phyloP scores from a whole-genome alignment of 2,113 vertebrate species.

The Oreotrochilus melanogaster region DNA sequence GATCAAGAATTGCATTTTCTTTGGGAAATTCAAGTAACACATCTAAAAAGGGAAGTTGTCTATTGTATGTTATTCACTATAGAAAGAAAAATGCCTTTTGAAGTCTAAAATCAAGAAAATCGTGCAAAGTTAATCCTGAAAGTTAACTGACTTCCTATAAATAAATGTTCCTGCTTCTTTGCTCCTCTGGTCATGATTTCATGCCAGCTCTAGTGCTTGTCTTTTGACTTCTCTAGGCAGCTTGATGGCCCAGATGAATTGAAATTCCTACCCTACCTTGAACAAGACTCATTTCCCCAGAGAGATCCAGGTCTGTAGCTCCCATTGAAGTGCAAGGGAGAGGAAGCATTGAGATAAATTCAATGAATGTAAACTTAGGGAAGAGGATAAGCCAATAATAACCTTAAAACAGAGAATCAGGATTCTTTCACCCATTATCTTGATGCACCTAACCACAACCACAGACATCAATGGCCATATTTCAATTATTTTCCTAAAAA shows the following conservation, averaged over 20 bases:
- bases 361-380: neutral
- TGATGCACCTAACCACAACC: neutral
- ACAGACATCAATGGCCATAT: neutral
- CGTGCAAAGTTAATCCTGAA: neutral
- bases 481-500: neutral
- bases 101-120: neutral
- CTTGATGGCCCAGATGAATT: neutral
- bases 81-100: neutral
- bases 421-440: neutral
- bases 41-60: neutral
- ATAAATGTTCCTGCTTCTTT: neutral
- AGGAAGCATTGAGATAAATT: neutral
- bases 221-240: neutral
- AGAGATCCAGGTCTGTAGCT: fast-evolving
- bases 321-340: neutral
- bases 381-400: neutral
- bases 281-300: neutral
- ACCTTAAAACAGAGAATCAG: neutral
- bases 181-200: neutral
- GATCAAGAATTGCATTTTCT: fast-evolving
- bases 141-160: neutral
- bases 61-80: neutral
- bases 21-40: neutral
- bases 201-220: neutral
- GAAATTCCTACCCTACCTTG: neutral